Evolutionary conservation across 1,140 invertebrate genomes (phyloP).

Genomic region (Anastrepha obliqua): DNA sequence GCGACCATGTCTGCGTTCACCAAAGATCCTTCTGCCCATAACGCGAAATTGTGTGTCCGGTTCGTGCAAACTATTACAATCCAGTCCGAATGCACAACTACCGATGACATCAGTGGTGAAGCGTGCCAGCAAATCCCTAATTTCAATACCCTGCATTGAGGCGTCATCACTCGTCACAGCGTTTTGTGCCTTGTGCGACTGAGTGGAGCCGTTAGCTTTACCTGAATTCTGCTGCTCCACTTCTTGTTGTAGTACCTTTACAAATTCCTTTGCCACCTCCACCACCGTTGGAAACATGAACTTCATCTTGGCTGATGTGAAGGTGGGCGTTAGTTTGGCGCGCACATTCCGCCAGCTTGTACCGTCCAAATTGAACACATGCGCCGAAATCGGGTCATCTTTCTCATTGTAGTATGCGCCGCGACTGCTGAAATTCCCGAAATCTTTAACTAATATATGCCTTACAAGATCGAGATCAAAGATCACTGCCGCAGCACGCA

Average conservation of each 20-base stretch:
- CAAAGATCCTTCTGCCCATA: constrained; percentile 65
- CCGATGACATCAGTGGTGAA: constrained; percentile 80
- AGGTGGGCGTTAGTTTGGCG: constrained; percentile 76
- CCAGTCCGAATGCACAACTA: constrained; percentile 76
- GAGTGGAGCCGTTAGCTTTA: constrained; percentile 74
- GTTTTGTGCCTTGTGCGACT: constrained; percentile 53
- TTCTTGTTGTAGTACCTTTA: constrained; percentile 60
- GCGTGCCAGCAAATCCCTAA: constrained; percentile 77
- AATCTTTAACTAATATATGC: constrained; percentile 70
- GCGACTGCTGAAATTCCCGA: constrained; percentile 69
- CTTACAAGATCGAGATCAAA: constrained; percentile 68
- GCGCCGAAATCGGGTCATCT: constrained; percentile 76
- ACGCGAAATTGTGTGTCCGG: constrained; percentile 75
- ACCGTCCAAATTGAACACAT: constrained; percentile 75
- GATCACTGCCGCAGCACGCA: constrained; percentile 58
- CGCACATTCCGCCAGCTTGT: constrained; percentile 77
- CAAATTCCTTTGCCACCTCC: constrained; percentile 68
- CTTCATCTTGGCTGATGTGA: constrained; percentile 78
- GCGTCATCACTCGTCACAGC: too few relatives aligned
- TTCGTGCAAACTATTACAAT: constrained; percentile 75
- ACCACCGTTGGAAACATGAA: constrained; percentile 75
- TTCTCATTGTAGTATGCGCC: constrained; percentile 76
- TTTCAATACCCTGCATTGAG: constrained; percentile 72
- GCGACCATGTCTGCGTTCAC: constrained; percentile 59
- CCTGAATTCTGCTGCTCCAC: neutral